Conservation (phyloP, 2,888 invertebrate genomes). For the Petrolisthes manimaculis region DNA sequence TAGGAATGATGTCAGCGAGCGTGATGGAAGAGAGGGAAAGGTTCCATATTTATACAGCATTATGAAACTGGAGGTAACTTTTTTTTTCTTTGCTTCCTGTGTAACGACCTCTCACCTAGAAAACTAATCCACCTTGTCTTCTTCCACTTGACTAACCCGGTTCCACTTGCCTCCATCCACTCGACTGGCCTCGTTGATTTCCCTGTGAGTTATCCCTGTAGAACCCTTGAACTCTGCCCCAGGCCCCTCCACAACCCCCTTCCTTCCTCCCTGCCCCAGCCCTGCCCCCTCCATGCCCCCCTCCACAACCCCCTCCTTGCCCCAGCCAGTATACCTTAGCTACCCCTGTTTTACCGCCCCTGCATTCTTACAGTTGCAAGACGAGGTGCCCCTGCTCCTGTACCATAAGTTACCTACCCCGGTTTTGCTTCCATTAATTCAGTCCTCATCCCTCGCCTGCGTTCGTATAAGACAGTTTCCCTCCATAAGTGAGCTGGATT, state of each 20-base stretch:
- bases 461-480: too few species aligned
- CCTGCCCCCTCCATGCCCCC: not conserved
- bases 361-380: not conserved
- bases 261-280: not conserved
- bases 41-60: too few species aligned
- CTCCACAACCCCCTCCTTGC: not conserved
- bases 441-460: too few species aligned
- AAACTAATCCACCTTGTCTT: not conserved
- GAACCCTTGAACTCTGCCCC: not conserved
- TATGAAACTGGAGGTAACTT: too few species aligned
- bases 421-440: too few species aligned
- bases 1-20: too few species aligned
- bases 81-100: too few species aligned
- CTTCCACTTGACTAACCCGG: not conserved
- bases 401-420: not conserved
- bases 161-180: constrained; percentile 1
- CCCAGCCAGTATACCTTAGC: not conserved
- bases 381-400: not conserved
- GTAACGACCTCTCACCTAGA: not conserved
- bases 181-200: not conserved
- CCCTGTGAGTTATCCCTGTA: constrained; percentile 4
- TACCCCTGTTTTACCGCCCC: not conserved
- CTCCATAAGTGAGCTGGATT: too few species aligned
- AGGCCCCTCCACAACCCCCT: not conserved
- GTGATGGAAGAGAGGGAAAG: too few species aligned